phyloP scores from a whole-genome alignment of 2,113 vertebrate species.

The Pseudonaja textilis region DNA sequence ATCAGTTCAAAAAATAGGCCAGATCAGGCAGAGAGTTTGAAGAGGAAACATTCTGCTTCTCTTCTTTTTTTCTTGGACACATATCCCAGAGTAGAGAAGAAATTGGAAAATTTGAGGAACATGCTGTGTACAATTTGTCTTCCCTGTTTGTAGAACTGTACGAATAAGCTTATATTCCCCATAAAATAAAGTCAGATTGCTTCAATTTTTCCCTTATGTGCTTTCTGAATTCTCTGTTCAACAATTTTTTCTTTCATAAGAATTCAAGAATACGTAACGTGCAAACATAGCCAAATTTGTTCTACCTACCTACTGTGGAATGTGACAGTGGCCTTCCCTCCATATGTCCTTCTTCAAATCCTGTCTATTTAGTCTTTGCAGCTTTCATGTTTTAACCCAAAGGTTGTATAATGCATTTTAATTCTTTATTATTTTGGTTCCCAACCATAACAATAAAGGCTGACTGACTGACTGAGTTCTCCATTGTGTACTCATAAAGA shows the following conservation, averaged over 20 bases:
- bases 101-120: background rate
- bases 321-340: background rate
- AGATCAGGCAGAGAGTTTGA: background rate
- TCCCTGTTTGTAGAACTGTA: background rate
- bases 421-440: background rate
- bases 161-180: background rate
- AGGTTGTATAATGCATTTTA: background rate
- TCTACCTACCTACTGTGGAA: background rate
- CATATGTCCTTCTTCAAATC: background rate
- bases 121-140: background rate
- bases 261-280: background rate
- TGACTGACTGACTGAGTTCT: background rate
- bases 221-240: background rate
- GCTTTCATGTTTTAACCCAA: background rate
- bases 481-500: background rate
- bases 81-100: background rate
- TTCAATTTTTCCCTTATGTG: background rate
- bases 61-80: background rate
- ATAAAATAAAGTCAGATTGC: background rate
- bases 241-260: background rate
- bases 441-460: background rate
- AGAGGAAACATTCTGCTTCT: background rate
- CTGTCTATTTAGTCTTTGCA: background rate
- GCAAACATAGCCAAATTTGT: background rate
- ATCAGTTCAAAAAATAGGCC: background rate